Percentiles rank a stretch among this genome's conserved stretches.
Conservation (phyloP, 2,888 invertebrate species). For the Drosophila parthenogenetica region DNA sequence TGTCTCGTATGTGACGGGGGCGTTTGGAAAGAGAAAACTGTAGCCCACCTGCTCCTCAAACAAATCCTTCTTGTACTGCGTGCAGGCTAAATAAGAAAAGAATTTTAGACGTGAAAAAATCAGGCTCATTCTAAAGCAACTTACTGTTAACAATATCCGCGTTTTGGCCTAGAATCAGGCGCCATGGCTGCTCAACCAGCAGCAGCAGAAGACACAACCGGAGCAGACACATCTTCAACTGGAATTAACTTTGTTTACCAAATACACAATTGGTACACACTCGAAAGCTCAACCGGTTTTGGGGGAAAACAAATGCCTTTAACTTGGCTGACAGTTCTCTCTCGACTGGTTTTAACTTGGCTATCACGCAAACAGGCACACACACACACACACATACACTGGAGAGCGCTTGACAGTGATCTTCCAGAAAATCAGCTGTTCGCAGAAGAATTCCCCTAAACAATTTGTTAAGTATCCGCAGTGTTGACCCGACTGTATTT, state of each 20-base stretch:
- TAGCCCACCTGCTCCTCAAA: conserved; percentile 68
- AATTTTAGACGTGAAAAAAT: not conserved
- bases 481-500: conserved; percentile 19
- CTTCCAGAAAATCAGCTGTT: conserved; percentile 26
- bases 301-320: conserved; percentile 36
- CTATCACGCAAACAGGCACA: not conserved
- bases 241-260: conserved; percentile 34
- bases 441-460: not conserved
- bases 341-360: not conserved
- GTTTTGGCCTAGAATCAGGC: conserved; percentile 12
- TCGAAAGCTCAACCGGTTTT: conserved; percentile 46
- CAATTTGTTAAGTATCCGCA: conserved; percentile 21
- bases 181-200: conserved; percentile 13
- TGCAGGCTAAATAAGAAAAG: conserved; percentile 47
- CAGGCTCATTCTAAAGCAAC: conserved; percentile 10
- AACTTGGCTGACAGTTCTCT: not conserved
- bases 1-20: conserved; percentile 40
- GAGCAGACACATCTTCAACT: conserved; percentile 38
- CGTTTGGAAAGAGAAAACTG: conserved; percentile 59
- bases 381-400: not conserved
- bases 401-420: not conserved
- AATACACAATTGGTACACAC: conserved; percentile 22
- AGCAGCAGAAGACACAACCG: conserved; percentile 26
- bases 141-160: conserved; percentile 39
- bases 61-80: conserved; percentile 61